Percentiles rank a stretch among this genome's conserved stretches.
phyloP scores from a whole-genome alignment of 2,113 vertebrate genomes.

The Psettodes erumei region DNA sequence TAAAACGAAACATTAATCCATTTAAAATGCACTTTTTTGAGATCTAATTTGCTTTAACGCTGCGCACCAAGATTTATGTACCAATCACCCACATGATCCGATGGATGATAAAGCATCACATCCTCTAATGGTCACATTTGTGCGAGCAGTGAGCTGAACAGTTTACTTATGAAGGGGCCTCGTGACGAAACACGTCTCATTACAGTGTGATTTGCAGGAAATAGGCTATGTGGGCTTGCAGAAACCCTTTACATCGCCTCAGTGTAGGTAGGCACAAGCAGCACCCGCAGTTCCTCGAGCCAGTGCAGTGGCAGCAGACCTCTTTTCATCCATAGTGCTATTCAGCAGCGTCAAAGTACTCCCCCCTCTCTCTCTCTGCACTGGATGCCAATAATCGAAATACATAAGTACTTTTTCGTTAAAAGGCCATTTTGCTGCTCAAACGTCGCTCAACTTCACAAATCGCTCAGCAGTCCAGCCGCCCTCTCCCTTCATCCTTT shows the following conservation, averaged over 20 bases:
- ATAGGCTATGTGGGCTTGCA: conserved; percentile 16
- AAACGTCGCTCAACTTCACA: conserved; percentile 20
- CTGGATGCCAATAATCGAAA: conserved; percentile 40
- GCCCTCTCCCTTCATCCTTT: conserved; percentile 9
- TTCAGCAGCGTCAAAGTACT: conserved; percentile 47
- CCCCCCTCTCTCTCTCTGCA: conserved; percentile 21
- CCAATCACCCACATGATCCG: conserved; percentile 30
- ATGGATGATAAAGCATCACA: conserved; percentile 37
- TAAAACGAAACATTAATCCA: conserved; percentile 30
- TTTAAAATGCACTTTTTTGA: conserved; percentile 59
- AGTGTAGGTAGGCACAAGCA: conserved; percentile 52
- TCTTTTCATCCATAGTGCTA: conserved; percentile 47
- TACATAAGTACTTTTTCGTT: not conserved
- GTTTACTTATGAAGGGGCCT: conserved; percentile 39
- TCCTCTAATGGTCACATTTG: conserved; percentile 21
- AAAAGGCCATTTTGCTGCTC: conserved; percentile 11
- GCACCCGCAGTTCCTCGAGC: conserved; percentile 63
- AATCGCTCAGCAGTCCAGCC: conserved; percentile 2
- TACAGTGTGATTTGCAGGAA: conserved; percentile 16
- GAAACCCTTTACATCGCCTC: conserved; percentile 37
- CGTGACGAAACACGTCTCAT: conserved; percentile 22
- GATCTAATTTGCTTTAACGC: conserved; percentile 18
- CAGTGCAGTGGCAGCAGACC: conserved; percentile 67
- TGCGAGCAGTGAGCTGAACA: conserved; percentile 31
- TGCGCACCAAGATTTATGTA: conserved; percentile 44